Evolutionary conservation across 2,888 invertebrate species (phyloP), one percentile per base, ranked within the genome.

Genomic region (Lithosia quadra): DNA sequence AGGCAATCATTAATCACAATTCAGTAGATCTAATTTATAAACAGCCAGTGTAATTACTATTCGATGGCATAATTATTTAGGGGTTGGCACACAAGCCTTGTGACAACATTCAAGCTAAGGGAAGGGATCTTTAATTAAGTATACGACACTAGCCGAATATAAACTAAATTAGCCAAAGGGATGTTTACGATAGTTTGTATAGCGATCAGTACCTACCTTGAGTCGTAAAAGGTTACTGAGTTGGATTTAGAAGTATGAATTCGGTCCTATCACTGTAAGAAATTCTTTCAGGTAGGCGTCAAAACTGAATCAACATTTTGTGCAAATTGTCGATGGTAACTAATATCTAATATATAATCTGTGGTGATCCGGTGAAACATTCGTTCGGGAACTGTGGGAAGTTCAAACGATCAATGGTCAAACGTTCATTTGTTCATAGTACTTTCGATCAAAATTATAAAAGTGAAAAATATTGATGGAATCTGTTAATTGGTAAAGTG

Each of bases 41-140:
- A 24, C 36, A 33, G 21, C 13, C 13, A 8, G 10, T n/a, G 34
- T 63, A 61, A 67, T 69, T 66, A 62, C 61, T 71, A 71, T 68
- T 75, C 57, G 61, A 68, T 68, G 55, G 60, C 34, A 66, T 76
- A 71, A 78, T 78, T 68, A 75, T 71, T 71, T 72, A 71, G 72
- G 68, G 74, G 63, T 59, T n/a, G 18, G 33, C 57, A 57, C 71
- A 74, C 53, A 65, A 56, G 39, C 61, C 59, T 63, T 67, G 67
- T 63, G 53, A 53, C 60, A 49, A 49, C 62, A 53, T 5, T 13
- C 63, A 53, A 67, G 24, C 60, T 53, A 61, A 49, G 63, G 68
- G n/a, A 63, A 63, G 53, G 49, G 49, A 28, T 53, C 59, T 67
- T 57, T 72, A 74, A 72, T 72, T 72, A 68, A 72, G 63, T 62